A percentile compares a stretch with the other conserved stretches of the same genome.
phyloP scores from a whole-genome alignment of 2,797 vertebrate genomes.

The Amniataba percoides region DNA sequence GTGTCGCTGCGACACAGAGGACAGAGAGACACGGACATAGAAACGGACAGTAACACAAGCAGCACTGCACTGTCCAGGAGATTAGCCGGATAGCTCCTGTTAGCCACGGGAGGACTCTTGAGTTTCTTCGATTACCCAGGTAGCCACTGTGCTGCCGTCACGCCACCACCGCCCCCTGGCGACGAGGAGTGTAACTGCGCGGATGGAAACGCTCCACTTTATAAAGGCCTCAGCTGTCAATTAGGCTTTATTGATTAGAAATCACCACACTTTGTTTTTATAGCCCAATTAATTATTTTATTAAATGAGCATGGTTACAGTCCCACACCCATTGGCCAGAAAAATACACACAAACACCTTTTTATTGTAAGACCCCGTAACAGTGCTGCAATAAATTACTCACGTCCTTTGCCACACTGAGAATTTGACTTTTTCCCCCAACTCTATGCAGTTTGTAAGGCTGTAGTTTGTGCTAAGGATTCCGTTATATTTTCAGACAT shows the following conservation, averaged over 20 bases:
- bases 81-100: conserved; percentile 75
- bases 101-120: conserved; percentile 64
- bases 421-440: neutral
- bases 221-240: neutral
- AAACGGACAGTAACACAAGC: conserved; percentile 38
- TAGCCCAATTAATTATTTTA: neutral
- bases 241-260: neutral
- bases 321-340: neutral
- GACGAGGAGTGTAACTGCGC: conserved; percentile 55
- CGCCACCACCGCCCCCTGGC: conserved; percentile 51
- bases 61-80: conserved; percentile 63
- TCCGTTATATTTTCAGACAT: neutral
- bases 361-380: neutral
- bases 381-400: neutral
- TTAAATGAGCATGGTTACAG: neutral
- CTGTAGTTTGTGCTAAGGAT: neutral
- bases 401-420: neutral
- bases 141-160: neutral
- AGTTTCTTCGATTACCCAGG: conserved; percentile 73
- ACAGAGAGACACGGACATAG: conserved; percentile 10
- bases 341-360: neutral
- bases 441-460: neutral
- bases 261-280: neutral
- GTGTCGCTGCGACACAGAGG: neutral
- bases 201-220: fast-evolving